Conservation (phyloP, 2,797 vertebrate genomes). For the Rhyacichthys aspro region DNA sequence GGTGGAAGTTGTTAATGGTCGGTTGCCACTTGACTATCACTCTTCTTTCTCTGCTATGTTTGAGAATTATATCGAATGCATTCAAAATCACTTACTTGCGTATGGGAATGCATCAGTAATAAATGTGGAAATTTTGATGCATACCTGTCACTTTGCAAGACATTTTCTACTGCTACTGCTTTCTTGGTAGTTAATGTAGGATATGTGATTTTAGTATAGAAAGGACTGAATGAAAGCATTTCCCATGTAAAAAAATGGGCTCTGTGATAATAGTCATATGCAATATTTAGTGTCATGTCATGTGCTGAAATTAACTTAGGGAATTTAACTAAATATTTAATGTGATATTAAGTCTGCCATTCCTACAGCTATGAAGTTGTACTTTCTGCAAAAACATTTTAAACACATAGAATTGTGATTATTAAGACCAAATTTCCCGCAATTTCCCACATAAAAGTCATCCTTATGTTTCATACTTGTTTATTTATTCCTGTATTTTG, state of each 20-base stretch:
- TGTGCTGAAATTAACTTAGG: too few relatives aligned
- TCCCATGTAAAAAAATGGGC: conserved; percentile 16
- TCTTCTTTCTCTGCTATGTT: conserved; percentile 70
- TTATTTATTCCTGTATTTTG: conserved; percentile 50
- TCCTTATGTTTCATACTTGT: conserved; percentile 23
- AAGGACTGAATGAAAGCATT: conserved; percentile 18
- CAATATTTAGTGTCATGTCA: conserved; percentile 28
- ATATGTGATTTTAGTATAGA: conserved; percentile 23
- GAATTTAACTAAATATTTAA: conserved; percentile 25
- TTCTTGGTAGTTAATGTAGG: conserved; percentile 31
- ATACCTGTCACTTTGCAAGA: conserved; percentile 42
- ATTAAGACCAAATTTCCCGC: conserved; percentile 54
- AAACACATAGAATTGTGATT: conserved; percentile 9
- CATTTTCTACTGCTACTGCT: conserved; percentile 47
- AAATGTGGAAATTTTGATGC: conserved; percentile 45
- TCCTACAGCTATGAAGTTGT: not conserved
- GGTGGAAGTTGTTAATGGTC: conserved; percentile 28
- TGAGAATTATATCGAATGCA: conserved; percentile 59
- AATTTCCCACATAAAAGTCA: not conserved
- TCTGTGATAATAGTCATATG: conserved; percentile 35
- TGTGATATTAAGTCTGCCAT: conserved; percentile 13
- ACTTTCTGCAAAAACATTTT: not conserved
- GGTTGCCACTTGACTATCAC: conserved; percentile 43
- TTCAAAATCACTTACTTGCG: conserved; percentile 35
- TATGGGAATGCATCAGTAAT: conserved; percentile 33